Evolutionary conservation across 2,888 invertebrate species (phyloP).

Genomic region (Heliconius charithonia): DNA sequence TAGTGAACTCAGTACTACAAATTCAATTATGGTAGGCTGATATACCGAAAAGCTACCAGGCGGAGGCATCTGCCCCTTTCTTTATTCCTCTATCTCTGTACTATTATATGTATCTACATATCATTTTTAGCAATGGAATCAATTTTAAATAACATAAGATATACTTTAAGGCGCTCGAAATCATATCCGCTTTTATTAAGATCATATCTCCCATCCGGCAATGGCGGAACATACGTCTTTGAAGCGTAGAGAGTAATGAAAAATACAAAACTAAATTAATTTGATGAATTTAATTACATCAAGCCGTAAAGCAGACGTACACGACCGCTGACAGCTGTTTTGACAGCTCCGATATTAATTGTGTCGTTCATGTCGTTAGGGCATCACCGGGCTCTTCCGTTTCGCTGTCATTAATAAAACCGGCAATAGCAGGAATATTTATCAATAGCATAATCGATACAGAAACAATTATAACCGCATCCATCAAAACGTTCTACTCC

Average conservation of each 20-base stretch:
- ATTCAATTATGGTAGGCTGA: too few relatives aligned
- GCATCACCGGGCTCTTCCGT: constrained; percentile 77
- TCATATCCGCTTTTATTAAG: constrained; percentile 17
- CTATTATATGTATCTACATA: too few relatives aligned
- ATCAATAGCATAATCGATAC: constrained; percentile 84
- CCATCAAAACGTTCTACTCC: constrained; percentile 80
- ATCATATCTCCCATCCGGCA: constrained; percentile 26
- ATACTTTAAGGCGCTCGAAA: not conserved
- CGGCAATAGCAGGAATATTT: constrained; percentile 83
- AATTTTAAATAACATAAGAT: not conserved
- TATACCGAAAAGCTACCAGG: too few relatives aligned
- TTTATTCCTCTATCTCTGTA: too few relatives aligned
- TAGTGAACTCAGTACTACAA: too few relatives aligned
- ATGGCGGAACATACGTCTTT: constrained; percentile 19
- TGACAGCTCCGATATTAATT: constrained; percentile 81
- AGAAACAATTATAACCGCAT: constrained; percentile 84
- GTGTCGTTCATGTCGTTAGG: constrained; percentile 80
- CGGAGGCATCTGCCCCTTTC: too few relatives aligned
- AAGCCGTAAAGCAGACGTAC: constrained; percentile 60
- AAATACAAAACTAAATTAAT: constrained; percentile 37
- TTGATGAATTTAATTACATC: constrained; percentile 67
- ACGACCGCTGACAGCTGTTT: constrained; percentile 76
- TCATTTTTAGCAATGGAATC: too few relatives aligned
- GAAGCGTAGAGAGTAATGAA: constrained; percentile 26
- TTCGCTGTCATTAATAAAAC: constrained; percentile 83